A percentile compares a stretch with the other conserved stretches of the same genome.
These are phyloP conservation scores for Hypotaenidia okinawae DNA, from an alignment of 2,797 vertebrate genomes.

Conservation along the genomic window DNA sequence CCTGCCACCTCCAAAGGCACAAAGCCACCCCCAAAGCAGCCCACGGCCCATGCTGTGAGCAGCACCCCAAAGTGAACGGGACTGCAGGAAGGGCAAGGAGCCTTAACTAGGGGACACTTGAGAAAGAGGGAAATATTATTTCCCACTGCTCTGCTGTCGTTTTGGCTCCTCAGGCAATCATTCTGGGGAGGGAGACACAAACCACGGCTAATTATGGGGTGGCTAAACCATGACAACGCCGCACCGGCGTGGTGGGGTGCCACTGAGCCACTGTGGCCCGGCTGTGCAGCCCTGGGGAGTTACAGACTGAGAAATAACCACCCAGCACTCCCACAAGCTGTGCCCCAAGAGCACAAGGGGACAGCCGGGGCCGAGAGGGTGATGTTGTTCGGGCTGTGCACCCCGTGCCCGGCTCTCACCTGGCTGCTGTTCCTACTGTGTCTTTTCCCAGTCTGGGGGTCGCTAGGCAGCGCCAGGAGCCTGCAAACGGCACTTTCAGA, in stretches of 20 bases:
- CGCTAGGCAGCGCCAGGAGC: neutral
- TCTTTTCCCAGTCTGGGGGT: neutral
- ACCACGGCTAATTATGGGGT: too few relatives aligned
- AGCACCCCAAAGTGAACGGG: neutral
- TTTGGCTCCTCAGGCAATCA: neutral
- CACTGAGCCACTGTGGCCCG: accelerated
- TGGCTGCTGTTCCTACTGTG: neutral
- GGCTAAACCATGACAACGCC: too few relatives aligned
- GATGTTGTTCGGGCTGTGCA: accelerated
- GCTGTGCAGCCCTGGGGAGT: neutral
- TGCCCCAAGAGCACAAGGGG: accelerated
- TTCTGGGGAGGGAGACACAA: neutral
- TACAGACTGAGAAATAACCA: neutral
- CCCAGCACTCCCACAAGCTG: neutral
- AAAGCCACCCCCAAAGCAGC: neutral
- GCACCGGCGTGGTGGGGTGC: neutral
- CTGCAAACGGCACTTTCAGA: neutral
- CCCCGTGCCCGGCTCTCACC: neutral
- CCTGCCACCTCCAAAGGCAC: neutral
- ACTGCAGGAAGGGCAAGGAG: neutral
- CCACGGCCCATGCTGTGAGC: neutral
- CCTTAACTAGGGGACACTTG: neutral
- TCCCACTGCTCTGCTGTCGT: neutral
- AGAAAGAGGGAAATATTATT: neutral
- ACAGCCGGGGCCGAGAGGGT: neutral